phyloP scores from a whole-genome alignment of 2,888 invertebrate genomes.

The Lapara coniferarum region DNA sequence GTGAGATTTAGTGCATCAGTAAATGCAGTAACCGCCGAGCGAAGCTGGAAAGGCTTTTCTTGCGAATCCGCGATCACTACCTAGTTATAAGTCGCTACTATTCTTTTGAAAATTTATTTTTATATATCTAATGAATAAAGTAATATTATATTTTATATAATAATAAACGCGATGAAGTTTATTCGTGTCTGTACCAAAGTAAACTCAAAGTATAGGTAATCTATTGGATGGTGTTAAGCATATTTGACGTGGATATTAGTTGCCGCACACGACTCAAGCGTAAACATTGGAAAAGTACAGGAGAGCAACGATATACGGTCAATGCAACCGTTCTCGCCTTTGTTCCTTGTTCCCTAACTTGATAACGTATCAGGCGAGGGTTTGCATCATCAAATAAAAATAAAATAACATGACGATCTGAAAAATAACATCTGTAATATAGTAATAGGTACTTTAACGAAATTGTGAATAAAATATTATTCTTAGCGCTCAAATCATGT shows the following conservation, averaged over 20 bases:
- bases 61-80: too few relatives aligned
- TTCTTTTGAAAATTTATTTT: too few relatives aligned
- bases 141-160: too few relatives aligned
- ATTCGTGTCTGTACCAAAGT: constrained; percentile 50
- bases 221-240: constrained; percentile 69
- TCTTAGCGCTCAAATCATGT: too few relatives aligned
- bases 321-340: constrained; percentile 34
- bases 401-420: neutral
- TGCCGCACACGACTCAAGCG: constrained; percentile 51
- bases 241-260: constrained; percentile 71
- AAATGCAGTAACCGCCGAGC: too few relatives aligned
- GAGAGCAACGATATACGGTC: constrained; percentile 34
- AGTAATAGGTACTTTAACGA: too few relatives aligned
- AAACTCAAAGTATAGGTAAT: constrained; percentile 53
- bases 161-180: constrained; percentile 25
- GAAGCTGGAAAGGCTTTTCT: too few relatives aligned
- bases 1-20: too few relatives aligned
- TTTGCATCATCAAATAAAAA: neutral
- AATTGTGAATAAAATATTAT: too few relatives aligned
- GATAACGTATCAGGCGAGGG: constrained; percentile 6
- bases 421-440: too few relatives aligned
- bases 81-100: too few relatives aligned
- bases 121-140: too few relatives aligned
- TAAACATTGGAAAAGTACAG: constrained; percentile 80
- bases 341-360: constrained; percentile 33